Evolutionary conservation across 1,140 invertebrate genomes (phyloP), one percentile per base, ranked within the genome.

Genomic region (Antheraea mylitta): DNA sequence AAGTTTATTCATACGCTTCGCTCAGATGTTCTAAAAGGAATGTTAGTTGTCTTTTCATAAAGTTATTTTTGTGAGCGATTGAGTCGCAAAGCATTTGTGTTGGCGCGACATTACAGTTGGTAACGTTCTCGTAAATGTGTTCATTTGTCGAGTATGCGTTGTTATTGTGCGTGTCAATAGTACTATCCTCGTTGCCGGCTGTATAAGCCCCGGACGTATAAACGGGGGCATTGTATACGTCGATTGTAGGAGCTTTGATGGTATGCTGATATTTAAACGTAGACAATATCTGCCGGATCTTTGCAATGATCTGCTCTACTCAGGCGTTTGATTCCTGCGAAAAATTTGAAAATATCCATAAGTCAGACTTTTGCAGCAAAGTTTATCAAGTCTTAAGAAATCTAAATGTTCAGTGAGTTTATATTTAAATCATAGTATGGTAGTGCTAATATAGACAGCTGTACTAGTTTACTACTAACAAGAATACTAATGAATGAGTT

Each of bases 251-350:
- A 79, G 93, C 93, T 85, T 91, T 92, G 85, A 73, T 92, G 88
- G 93, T 91, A 90, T 95, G 94, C 91, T 95, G 94, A 92, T 94
- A 94, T 89, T 94, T 94, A 94, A 95, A 95, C 92, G 95, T 95
- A 89, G 94, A 94, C 92, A 95, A 93, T 93, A 95, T 94, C 92
- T 94, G 93, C 92, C 94, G 94, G 94, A 95, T 95, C 93, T 95
- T 95, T 95, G 94, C 94, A 95, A 95, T 95, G 93, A 95, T 95
- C 94, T 95, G 94, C 93, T 95, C 94, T 94, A 95, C 94, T 95
- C 94, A 95, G 94, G 95, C 95, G 93, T 95, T 95, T 87, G 95
- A 95, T 92, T 95, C 95, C 95, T 95, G 87, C 76, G 92, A 93
- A 92, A 90, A 81, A 88, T 90, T 88, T 86, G 70, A 85, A 90